These are phyloP conservation scores for Acanthis flammea DNA, from an alignment of 2,797 vertebrate species.

Conservation along the genomic window DNA sequence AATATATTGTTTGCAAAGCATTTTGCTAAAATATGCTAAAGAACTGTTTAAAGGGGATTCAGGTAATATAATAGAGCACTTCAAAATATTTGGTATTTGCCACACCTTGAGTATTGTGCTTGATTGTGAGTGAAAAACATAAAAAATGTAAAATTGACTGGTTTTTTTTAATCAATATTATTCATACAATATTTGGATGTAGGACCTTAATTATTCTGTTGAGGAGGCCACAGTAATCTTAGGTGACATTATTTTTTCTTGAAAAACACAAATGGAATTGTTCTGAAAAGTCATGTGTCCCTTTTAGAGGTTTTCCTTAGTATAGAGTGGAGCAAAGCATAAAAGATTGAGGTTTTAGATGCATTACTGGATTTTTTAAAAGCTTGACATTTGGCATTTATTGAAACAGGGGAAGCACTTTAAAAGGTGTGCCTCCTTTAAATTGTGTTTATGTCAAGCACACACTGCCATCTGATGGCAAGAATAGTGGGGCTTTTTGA, in stretches of 20 bases:
- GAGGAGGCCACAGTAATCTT: background rate
- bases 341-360: background rate
- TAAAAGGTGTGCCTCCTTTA: background rate
- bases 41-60: background rate
- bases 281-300: background rate
- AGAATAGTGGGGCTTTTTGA: background rate
- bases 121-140: background rate
- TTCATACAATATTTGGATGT: background rate
- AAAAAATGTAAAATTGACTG: background rate
- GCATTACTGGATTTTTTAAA: background rate
- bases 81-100: background rate
- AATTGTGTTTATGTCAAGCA: background rate
- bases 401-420: background rate
- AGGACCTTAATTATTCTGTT: background rate
- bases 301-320: background rate
- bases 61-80: background rate
- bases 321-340: background rate
- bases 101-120: background rate
- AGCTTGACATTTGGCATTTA: background rate
- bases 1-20: background rate
- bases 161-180: background rate
- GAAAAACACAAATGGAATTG: background rate
- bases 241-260: rapidly evolving
- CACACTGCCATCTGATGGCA: constrained; percentile 44
- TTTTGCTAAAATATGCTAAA: background rate